phyloP scores from a whole-genome alignment of 2,888 invertebrate species.

The Pemphredon lugubris region DNA sequence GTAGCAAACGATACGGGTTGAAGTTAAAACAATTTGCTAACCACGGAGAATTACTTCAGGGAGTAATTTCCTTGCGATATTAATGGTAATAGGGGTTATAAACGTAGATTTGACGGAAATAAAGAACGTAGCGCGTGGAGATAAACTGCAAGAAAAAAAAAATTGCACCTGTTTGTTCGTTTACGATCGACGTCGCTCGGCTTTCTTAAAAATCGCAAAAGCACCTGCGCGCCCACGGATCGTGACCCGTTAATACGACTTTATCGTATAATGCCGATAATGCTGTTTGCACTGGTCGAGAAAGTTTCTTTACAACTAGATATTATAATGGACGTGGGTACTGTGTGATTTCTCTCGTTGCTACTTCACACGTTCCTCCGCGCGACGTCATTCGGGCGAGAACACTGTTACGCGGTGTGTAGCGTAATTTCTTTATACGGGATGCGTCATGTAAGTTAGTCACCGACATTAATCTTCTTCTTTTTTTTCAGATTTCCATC shows the following conservation, averaged over 20 bases:
- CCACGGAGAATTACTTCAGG: no score
- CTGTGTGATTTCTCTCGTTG: conserved; percentile 71
- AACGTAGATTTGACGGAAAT: not conserved
- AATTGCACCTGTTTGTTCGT: conserved; percentile 57
- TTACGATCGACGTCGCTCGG: conserved; percentile 35
- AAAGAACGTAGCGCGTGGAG: not conserved
- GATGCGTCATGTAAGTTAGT: no score
- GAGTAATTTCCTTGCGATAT: no score
- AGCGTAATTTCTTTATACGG: conserved; percentile 5
- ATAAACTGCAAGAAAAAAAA: not conserved
- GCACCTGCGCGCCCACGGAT: conserved; percentile 58
- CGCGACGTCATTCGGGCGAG: conserved; percentile 32
- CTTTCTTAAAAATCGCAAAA: conserved; percentile 39
- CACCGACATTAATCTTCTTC: no score
- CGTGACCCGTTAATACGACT: conserved; percentile 62
- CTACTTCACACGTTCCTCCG: conserved; percentile 66
- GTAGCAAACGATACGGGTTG: no score
- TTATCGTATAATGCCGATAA: conserved; percentile 63
- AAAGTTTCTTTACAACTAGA: conserved; percentile 57
- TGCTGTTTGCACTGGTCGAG: conserved; percentile 58
- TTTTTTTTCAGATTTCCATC: no score
- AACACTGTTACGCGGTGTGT: not conserved
- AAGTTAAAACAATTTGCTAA: no score
- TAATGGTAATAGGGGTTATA: no score
- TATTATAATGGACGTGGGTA: conserved; percentile 59